phyloP scores from a whole-genome alignment of 2,888 invertebrate genomes.

The Vandiemenella viatica region DNA sequence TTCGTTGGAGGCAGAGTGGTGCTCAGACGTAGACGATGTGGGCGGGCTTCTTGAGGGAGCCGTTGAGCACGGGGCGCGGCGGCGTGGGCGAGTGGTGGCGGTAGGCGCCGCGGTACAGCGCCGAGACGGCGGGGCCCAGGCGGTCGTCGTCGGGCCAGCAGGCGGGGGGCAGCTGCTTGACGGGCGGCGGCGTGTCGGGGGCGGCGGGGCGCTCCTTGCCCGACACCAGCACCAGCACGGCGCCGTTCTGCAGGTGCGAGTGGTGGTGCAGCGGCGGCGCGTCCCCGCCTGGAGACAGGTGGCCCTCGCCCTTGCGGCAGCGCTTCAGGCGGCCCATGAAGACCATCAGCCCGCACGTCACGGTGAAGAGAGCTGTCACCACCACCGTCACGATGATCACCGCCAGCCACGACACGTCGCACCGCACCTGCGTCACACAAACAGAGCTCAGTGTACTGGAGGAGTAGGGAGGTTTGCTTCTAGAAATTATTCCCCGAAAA shows the following conservation, averaged over 20 bases:
- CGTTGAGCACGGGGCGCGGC: constrained; percentile 1
- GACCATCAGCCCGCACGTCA: constrained; percentile 27
- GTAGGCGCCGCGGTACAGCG: too few species aligned
- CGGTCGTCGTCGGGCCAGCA: neutral
- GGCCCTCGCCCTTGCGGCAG: constrained; percentile 9
- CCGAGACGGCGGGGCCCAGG: neutral
- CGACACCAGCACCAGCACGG: constrained; percentile 8
- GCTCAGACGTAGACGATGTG: constrained; percentile 40
- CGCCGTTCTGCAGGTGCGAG: constrained; percentile 9
- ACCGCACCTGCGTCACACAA: too few species aligned
- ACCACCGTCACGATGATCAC: constrained; percentile 24
- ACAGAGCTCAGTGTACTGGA: too few species aligned
- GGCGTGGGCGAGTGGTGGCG: neutral
- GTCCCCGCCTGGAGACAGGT: neutral
- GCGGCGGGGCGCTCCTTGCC: constrained; percentile 4
- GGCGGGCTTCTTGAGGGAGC: constrained; percentile 34
- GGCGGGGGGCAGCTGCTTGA: constrained; percentile 1
- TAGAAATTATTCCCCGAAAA: too few species aligned
- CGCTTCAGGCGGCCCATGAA: constrained; percentile 26
- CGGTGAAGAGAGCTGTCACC: constrained; percentile 26
- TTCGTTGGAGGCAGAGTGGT: too few species aligned
- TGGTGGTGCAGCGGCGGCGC: constrained; percentile 1
- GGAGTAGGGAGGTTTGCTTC: too few species aligned
- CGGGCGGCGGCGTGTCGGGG: neutral
- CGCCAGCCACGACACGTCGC: constrained; percentile 28